Conservation (phyloP, 2,888 invertebrate species). For the Fabriciana adippe region DNA sequence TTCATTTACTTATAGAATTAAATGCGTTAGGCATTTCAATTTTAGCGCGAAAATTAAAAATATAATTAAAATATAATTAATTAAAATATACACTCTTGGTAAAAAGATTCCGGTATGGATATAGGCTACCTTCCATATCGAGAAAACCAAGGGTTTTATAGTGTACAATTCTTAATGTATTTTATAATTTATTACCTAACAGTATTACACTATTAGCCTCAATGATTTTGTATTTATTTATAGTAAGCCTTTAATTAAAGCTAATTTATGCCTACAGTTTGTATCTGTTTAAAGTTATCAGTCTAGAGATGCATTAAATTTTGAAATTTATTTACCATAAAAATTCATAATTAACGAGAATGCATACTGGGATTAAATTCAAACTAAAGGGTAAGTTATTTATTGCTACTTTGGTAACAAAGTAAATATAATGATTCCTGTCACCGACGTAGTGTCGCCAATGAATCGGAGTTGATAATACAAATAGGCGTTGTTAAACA, state of each 20-base stretch:
- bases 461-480: constrained; percentile 32
- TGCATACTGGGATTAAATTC: not conserved
- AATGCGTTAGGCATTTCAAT: no score
- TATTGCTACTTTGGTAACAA: constrained; percentile 33
- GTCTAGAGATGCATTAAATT: not conserved
- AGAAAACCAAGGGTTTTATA: no score
- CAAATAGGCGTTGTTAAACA: constrained; percentile 39
- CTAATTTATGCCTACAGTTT: no score
- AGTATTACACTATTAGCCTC: not conserved
- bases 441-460: constrained; percentile 24
- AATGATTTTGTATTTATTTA: not conserved
- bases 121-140: no score
- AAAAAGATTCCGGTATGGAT: no score
- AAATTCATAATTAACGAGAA: not conserved
- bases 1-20: no score
- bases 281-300: not conserved
- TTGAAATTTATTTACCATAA: not conserved
- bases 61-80: no score
- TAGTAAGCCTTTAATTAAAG: not conserved
- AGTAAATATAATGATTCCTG: constrained; percentile 43
- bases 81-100: no score
- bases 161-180: not conserved
- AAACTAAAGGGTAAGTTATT: not conserved
- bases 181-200: not conserved
- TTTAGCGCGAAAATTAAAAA: no score